Conservation (phyloP, 2,113 vertebrate species). For the Ceratotherium simum region DNA sequence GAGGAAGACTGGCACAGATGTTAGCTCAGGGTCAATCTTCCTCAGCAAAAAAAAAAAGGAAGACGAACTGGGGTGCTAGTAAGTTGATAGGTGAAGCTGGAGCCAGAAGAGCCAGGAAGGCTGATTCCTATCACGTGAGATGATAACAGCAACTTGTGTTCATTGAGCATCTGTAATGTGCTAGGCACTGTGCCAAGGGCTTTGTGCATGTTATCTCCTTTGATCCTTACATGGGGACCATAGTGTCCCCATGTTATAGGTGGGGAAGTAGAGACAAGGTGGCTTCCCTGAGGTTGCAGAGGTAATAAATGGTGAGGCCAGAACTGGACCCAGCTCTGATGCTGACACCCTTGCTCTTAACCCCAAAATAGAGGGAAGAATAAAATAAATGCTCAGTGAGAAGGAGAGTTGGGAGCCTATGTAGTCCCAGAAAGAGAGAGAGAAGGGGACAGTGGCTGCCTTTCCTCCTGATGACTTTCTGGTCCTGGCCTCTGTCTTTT, state of each 20-base stretch:
- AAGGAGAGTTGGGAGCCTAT: neutral
- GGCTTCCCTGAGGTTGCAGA: neutral
- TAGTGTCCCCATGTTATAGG: neutral
- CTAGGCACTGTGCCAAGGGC: neutral
- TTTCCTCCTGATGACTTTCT: neutral
- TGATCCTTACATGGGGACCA: neutral
- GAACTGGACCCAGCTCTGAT: neutral
- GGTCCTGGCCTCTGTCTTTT: neutral
- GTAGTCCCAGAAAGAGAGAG: neutral
- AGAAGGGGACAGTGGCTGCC: neutral
- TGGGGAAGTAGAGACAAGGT: neutral
- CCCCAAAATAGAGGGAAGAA: neutral
- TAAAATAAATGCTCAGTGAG: neutral
- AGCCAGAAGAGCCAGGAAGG: neutral
- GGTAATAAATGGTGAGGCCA: neutral
- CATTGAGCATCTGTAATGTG: constrained; percentile 43
- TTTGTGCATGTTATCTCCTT: neutral
- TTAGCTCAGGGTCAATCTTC: too few species aligned
- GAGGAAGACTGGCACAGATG: too few species aligned
- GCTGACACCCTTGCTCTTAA: neutral
- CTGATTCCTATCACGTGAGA: neutral
- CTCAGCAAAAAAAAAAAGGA: too few species aligned
- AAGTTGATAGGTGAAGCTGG: neutral
- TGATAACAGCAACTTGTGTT: neutral
- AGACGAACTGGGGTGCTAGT: neutral